Evolutionary conservation across 2,113 vertebrate genomes (phyloP).

Genomic region (Theropithecus gelada): DNA sequence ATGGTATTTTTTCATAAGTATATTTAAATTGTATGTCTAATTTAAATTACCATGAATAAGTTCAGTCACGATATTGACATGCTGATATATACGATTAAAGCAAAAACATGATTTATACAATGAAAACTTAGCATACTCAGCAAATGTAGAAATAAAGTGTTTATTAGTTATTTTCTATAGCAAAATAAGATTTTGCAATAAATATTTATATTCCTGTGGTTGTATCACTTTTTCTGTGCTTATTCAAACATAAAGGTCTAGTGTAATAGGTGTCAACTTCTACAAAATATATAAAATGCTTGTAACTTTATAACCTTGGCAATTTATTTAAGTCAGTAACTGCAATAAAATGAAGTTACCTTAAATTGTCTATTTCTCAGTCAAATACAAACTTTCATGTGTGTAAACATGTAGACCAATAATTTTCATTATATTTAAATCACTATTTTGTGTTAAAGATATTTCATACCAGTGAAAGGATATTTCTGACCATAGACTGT

Average conservation of each 20-base stretch:
- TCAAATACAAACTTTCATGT: neutral
- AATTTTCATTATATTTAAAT: conserved; percentile 29
- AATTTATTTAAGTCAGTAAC: neutral
- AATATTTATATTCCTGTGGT: neutral
- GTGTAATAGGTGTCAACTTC: neutral
- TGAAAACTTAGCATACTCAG: neutral
- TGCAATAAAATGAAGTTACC: neutral
- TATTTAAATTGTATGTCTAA: neutral
- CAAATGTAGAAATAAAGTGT: neutral
- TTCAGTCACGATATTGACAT: neutral
- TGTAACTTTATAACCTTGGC: neutral
- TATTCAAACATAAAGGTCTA: neutral
- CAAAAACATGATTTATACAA: neutral
- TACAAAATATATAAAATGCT: neutral
- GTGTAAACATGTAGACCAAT: neutral
- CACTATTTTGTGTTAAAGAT: neutral
- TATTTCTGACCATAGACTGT: neutral
- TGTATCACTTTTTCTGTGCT: neutral
- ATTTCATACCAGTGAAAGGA: neutral
- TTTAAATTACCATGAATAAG: neutral
- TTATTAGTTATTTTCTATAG: neutral
- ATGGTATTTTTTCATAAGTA: neutral
- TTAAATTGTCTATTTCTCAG: neutral
- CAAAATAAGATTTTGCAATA: neutral
- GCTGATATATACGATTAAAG: neutral